Evolutionary conservation across 2,888 invertebrate species (phyloP).

Genomic region (Nasonovia ribisnigri): DNA sequence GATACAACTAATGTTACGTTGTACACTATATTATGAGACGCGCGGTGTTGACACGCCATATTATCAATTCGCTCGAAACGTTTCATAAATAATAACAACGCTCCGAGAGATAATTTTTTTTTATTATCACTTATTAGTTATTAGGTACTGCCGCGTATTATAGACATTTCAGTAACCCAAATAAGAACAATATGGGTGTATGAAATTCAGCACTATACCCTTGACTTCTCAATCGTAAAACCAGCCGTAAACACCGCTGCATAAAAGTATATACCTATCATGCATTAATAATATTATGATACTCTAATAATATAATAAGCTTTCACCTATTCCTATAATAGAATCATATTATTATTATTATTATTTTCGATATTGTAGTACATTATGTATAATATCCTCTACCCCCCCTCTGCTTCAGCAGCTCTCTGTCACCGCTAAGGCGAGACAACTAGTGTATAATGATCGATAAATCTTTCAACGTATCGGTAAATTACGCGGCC

Average conservation of each 20-base stretch:
- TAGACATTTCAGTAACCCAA: background rate
- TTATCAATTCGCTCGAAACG: background rate
- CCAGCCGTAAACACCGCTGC: background rate
- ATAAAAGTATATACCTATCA: background rate
- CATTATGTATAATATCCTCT: background rate
- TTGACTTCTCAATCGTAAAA: background rate
- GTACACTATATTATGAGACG: background rate
- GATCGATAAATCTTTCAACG: constrained; percentile 58
- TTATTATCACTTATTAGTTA: background rate
- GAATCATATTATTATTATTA: background rate
- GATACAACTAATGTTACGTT: background rate
- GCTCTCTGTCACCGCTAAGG: constrained; percentile 1
- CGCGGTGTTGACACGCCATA: background rate
- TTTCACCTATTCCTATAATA: constrained; percentile 8
- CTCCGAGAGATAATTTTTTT: background rate
- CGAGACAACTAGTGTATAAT: constrained; percentile 42
- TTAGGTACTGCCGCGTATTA: background rate
- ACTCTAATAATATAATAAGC: background rate
- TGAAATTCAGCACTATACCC: background rate
- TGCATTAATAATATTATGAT: background rate
- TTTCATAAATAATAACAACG: background rate
- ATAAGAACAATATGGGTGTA: background rate
- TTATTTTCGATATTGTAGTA: background rate
- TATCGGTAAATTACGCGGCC: constrained; percentile 52
- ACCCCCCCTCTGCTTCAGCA: background rate